A percentile compares a stretch with the other conserved stretches of the same genome.
Conservation (phyloP, 2,797 vertebrate genomes). For the Sebastes cheni region DNA sequence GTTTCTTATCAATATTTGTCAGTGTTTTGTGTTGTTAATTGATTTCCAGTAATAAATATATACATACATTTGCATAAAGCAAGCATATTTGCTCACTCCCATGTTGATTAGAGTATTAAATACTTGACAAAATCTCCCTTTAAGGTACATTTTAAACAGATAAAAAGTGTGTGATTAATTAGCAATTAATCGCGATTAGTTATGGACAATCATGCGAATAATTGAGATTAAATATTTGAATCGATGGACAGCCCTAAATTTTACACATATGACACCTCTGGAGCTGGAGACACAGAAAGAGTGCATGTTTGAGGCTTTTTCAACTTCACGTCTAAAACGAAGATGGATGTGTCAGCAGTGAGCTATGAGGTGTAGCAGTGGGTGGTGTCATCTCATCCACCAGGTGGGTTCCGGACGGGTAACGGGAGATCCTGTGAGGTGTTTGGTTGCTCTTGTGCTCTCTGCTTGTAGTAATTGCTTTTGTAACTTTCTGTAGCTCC, state of each 20-base stretch:
- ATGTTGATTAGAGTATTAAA: too few relatives aligned
- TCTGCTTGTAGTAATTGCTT: conserved; percentile 26
- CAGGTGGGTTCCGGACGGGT: conserved; percentile 48
- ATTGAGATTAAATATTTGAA: not conserved
- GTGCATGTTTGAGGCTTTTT: not conserved
- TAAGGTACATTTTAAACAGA: too few relatives aligned
- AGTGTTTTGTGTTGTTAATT: too few relatives aligned
- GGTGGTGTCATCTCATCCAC: conserved; percentile 40
- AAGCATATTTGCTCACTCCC: too few relatives aligned
- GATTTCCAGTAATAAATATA: too few relatives aligned
- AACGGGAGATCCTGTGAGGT: conserved; percentile 47
- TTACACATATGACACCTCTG: conserved; percentile 27
- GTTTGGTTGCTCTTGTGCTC: conserved; percentile 41
- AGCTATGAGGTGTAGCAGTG: not conserved
- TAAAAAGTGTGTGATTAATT: too few relatives aligned
- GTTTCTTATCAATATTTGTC: too few relatives aligned
- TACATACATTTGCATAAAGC: too few relatives aligned
- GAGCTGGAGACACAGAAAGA: conserved; percentile 5
- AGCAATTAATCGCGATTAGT: too few relatives aligned
- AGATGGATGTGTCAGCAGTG: conserved; percentile 13
- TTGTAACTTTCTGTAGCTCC: conserved; percentile 18
- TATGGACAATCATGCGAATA: too few relatives aligned
- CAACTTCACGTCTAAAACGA: not conserved
- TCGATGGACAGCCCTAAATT: not conserved
- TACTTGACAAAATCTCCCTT: too few relatives aligned